Evolutionary conservation across 1,140 invertebrate species (phyloP).

Genomic region (Tetramorium parvispinum): DNA sequence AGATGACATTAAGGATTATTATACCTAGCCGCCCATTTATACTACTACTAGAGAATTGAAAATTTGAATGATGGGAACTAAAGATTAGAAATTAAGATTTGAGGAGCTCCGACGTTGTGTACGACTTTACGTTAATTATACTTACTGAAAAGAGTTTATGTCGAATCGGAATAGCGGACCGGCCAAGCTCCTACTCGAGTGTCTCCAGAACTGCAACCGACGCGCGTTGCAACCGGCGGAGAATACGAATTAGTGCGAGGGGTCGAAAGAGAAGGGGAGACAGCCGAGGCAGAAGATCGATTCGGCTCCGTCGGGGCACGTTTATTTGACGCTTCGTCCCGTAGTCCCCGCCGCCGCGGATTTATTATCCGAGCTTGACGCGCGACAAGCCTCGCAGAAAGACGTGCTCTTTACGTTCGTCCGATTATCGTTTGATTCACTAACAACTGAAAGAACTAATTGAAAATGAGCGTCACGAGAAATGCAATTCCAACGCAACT

Average conservation of each 20-base stretch:
- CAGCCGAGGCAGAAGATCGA: slow-evolving; percentile 64
- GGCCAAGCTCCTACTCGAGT: slow-evolving; percentile 30
- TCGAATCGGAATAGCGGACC: neutral
- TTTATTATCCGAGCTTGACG: slow-evolving; percentile 59
- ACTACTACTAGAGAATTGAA: neutral
- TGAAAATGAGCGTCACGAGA: neutral
- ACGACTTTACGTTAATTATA: neutral
- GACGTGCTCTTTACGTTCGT: slow-evolving; percentile 27
- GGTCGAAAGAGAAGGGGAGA: slow-evolving; percentile 44
- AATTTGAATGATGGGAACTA: neutral
- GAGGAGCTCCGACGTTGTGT: neutral
- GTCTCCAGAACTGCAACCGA: slow-evolving; percentile 69
- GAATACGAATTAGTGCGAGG: slow-evolving; percentile 72
- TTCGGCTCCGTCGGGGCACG: slow-evolving; percentile 69
- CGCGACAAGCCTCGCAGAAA: slow-evolving; percentile 36
- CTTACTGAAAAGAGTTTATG: slow-evolving; percentile 20
- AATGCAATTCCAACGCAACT: neutral
- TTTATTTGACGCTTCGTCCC: slow-evolving; percentile 67
- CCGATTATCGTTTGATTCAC: slow-evolving; percentile 13
- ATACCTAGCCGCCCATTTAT: too few species aligned
- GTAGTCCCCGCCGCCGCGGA: slow-evolving; percentile 42
- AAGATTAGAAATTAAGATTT: neutral
- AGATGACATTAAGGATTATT: too few species aligned
- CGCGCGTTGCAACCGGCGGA: slow-evolving; percentile 71
- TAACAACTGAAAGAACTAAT: neutral